Evolutionary conservation across 2,797 vertebrate species (phyloP), one percentile per base, ranked within the genome.

Genomic region (Cottoperca gobio): DNA sequence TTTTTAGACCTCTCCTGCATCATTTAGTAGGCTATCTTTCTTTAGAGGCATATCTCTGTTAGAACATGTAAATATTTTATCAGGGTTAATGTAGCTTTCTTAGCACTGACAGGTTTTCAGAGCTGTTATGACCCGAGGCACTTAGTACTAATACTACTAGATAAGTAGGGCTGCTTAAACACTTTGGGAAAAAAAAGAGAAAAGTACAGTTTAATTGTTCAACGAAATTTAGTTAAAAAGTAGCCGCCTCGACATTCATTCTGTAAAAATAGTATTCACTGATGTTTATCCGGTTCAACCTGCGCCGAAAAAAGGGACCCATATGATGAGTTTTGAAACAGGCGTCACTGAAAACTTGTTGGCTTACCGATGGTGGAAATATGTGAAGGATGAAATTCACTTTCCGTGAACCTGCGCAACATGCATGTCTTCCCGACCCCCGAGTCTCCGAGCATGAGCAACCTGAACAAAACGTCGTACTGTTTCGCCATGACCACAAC

Each of bases 311-410:
- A 12, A 48, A 10, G n/a, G n/a, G 2, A 23, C 4, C 6, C 31
- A 37, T 2, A 16, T 2, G 43, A 23, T 52, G 63, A 67, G 23
- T 60, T 68, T n/a, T 7, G 1, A 37, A 63, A 42, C 46, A n/a
- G n/a, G n/a, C 24, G 67, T 67, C 75, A 57, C 0, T 33, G 43
- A 46, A 49, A 83, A 84, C 70, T 75, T 75, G 59, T 37, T 70
- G 54, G 68, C 95, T 96, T 96, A 97, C 97, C 97, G 88, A 98
- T 98, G 78, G 97, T 99, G 85, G 97, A 97, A 91, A 99, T 97
- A 74, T 99, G 97, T 50, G 96, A 94, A 35, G 95, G 91, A 82
- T 97, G 95, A 90, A 97, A 99, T 79, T 97, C 96, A 81, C 95
- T 96, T 68, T 98, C 97, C 57, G 97, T 97, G 94, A 98, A 97